A percentile compares a stretch with the other conserved stretches of the same genome.
These are phyloP conservation scores for Sipha flava DNA, from an alignment of 1,140 invertebrate genomes.

Conservation along the genomic window DNA sequence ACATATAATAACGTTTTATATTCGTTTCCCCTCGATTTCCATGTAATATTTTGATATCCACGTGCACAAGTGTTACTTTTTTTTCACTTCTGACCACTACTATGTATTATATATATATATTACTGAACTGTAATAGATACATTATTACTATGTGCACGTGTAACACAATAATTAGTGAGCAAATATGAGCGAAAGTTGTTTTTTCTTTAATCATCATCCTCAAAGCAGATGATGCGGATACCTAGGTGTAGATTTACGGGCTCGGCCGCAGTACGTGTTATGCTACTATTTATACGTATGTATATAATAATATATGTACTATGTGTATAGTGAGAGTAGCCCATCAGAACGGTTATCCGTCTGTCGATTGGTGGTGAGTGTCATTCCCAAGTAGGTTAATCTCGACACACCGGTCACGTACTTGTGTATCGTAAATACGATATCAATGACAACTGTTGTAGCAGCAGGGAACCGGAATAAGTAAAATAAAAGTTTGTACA, in stretches of 20 bases:
- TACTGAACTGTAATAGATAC: too few relatives aligned
- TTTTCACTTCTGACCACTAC: neutral
- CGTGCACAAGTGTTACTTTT: neutral
- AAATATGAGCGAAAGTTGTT: slow-evolving; percentile 4
- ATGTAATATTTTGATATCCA: neutral
- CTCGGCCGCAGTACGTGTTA: neutral
- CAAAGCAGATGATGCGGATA: neutral
- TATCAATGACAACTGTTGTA: too few relatives aligned
- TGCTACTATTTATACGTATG: neutral
- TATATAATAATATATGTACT: neutral
- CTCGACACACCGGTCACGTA: neutral
- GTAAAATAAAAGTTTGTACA: too few relatives aligned
- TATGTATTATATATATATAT: neutral
- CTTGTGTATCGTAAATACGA: neutral
- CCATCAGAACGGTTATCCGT: neutral
- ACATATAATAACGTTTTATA: too few relatives aligned
- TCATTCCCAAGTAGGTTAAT: slow-evolving; percentile 20
- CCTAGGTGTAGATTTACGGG: neutral
- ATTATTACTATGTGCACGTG: neutral
- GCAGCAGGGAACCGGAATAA: too few relatives aligned
- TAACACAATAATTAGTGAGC: neutral
- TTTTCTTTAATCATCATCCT: neutral
- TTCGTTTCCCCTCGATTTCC: neutral
- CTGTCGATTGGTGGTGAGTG: neutral
- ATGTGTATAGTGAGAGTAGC: neutral